Evolutionary conservation across 2,888 invertebrate species (phyloP).

Genomic region (Gnatocerus cornutus): DNA sequence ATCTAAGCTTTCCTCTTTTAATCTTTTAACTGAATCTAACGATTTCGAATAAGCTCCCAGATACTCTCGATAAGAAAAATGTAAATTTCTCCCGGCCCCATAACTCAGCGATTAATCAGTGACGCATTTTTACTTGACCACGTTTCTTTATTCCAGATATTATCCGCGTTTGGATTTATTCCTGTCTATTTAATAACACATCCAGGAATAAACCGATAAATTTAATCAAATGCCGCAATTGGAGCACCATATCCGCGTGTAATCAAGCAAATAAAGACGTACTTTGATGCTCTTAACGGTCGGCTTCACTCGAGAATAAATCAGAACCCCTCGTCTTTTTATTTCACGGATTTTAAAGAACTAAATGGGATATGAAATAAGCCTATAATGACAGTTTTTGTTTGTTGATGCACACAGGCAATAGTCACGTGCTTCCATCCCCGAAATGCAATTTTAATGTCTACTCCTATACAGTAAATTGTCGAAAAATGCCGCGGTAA

Average conservation of each 20-base stretch:
- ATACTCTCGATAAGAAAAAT: neutral
- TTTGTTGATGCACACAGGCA: constrained; percentile 53
- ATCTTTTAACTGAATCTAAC: constrained; percentile 12
- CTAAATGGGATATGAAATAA: constrained; percentile 66
- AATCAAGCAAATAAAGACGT: constrained; percentile 40
- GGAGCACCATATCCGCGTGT: constrained; percentile 14
- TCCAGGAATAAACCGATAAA: neutral
- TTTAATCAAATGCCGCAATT: constrained; percentile 18
- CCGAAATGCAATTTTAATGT: constrained; percentile 27
- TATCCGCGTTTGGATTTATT: neutral
- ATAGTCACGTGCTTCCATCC: constrained; percentile 14
- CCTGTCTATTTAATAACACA: neutral
- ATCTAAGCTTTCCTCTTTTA: constrained; percentile 24
- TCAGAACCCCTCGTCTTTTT: constrained; percentile 55
- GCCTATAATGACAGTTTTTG: constrained; percentile 55
- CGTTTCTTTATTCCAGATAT: neutral
- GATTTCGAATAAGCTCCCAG: neutral
- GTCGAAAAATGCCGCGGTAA: constrained; percentile 24
- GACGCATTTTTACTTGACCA: neutral
- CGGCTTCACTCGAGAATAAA: constrained; percentile 50
- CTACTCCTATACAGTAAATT: constrained; percentile 6
- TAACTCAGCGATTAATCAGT: neutral
- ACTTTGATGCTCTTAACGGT: constrained; percentile 46
- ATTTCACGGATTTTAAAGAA: constrained; percentile 62
- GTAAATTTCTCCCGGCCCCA: neutral